Conservation (phyloP, 2,888 invertebrate genomes). For the Yponomeuta evonymella region DNA sequence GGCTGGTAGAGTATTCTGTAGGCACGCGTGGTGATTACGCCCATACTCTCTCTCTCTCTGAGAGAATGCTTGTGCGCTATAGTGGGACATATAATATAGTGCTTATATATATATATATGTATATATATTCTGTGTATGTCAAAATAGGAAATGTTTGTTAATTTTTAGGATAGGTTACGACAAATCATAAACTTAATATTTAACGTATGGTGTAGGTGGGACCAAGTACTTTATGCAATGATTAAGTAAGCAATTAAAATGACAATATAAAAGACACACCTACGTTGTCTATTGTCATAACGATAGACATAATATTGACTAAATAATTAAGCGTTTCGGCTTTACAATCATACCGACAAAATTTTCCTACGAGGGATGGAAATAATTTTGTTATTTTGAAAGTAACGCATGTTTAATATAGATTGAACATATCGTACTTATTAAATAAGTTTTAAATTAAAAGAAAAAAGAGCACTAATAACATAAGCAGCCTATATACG, state of each 20-base stretch:
- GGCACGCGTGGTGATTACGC: too few species aligned
- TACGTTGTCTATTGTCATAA: slow-evolving; percentile 7
- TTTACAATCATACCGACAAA: neutral
- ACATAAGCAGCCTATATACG: too few species aligned
- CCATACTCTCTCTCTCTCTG: too few species aligned
- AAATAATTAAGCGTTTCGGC: neutral
- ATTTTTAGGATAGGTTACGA: neutral
- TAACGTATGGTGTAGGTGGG: neutral
- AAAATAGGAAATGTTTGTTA: neutral
- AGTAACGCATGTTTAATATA: too few species aligned
- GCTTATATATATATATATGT: too few species aligned
- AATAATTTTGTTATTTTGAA: too few species aligned
- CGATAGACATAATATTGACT: neutral
- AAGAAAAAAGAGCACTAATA: too few species aligned
- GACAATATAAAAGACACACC: slow-evolving; percentile 8
- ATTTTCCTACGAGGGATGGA: neutral
- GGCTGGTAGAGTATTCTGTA: too few species aligned
- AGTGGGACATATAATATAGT: too few species aligned
- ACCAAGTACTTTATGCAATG: neutral
- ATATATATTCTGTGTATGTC: neutral
- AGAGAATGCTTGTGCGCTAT: too few species aligned
- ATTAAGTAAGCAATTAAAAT: slow-evolving; percentile 10
- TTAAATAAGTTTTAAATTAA: too few species aligned
- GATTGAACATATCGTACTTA: too few species aligned
- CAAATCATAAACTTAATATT: neutral